Evolutionary conservation across 1,140 invertebrate species (phyloP).

Genomic region (Hermetia illucens): DNA sequence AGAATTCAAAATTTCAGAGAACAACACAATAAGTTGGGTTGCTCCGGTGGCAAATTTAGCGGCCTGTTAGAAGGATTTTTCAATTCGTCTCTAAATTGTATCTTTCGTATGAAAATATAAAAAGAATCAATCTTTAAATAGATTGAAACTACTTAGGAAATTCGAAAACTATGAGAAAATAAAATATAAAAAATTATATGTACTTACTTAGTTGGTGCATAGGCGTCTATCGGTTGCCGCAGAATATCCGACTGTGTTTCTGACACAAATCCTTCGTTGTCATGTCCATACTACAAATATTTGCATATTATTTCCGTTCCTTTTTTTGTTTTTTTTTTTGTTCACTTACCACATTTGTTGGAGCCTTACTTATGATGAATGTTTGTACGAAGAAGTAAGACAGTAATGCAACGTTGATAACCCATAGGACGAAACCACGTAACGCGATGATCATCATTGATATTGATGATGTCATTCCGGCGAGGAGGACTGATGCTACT

Average conservation of each 20-base stretch:
- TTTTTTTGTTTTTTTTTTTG: constrained; percentile 5
- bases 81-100: background rate
- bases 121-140: background rate
- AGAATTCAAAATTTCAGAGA: background rate
- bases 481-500: constrained; percentile 13
- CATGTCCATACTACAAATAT: constrained; percentile 10
- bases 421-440: constrained; percentile 24
- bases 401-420: constrained; percentile 20
- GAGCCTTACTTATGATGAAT: constrained; percentile 9
- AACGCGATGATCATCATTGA: constrained; percentile 28
- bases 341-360: constrained; percentile 11
- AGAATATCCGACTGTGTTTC: background rate
- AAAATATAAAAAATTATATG: background rate
- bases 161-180: background rate
- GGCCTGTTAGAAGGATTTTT: background rate
- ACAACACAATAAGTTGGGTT: background rate
- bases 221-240: constrained; percentile 20
- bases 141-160: background rate
- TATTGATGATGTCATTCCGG: constrained; percentile 16
- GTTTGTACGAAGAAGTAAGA: constrained; percentile 14
- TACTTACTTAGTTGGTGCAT: constrained; percentile 20
- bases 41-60: background rate
- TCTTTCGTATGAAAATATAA: background rate
- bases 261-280: constrained; percentile 1
- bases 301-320: constrained; percentile 5